Conservation (phyloP, 2,888 invertebrate species). For the Tachina lurida region DNA sequence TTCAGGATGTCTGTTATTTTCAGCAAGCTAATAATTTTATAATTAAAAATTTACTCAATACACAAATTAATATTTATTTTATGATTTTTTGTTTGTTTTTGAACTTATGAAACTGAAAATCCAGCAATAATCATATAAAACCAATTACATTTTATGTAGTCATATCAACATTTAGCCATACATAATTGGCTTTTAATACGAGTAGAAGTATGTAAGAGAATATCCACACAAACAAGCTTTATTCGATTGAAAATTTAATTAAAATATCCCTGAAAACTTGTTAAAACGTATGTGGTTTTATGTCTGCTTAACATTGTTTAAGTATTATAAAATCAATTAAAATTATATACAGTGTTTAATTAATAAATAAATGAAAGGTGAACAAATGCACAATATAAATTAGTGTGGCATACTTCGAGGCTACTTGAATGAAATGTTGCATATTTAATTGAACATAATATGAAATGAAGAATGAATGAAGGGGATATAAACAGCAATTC, state of each 20-base stretch:
- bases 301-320: conserved; percentile 11
- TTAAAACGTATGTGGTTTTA: conserved; percentile 37
- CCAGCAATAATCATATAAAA: conserved; percentile 1
- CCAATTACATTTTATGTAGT: conserved; percentile 33
- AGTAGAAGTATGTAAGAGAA: background rate
- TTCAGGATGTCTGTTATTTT: conserved; percentile 15
- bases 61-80: conserved; percentile 35
- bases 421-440: background rate
- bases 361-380: background rate
- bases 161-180: background rate
- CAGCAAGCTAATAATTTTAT: conserved; percentile 33
- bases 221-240: background rate
- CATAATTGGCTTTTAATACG: conserved; percentile 47
- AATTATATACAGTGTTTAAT: conserved; percentile 18
- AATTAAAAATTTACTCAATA: conserved; percentile 21
- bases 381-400: background rate
- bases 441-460: background rate
- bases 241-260: conserved; percentile 37
- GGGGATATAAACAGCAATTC: background rate
- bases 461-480: background rate
- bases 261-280: conserved; percentile 38
- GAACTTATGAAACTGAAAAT: conserved; percentile 1
- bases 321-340: conserved; percentile 41
- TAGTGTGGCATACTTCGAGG: conserved; percentile 15
- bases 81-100: background rate